Conservation (phyloP, 2,888 invertebrate genomes). For the Orthonychiurus folsomi region DNA sequence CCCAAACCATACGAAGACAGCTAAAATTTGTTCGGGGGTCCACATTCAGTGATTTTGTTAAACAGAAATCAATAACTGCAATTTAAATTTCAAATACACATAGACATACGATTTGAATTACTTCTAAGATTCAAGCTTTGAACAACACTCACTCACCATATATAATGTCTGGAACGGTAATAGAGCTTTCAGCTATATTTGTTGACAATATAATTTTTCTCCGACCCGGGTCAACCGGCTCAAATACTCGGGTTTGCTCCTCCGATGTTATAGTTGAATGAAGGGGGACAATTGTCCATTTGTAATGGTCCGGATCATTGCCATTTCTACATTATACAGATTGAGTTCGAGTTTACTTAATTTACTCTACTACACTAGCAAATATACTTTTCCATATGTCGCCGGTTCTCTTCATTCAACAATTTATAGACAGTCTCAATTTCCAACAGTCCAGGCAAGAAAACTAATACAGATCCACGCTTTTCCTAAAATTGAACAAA, state of each 20-base stretch:
- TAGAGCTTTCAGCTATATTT: slow-evolving; percentile 86
- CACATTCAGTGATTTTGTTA: slow-evolving; percentile 70
- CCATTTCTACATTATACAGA: slow-evolving; percentile 11
- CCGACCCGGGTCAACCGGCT: slow-evolving; percentile 51
- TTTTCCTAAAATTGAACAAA: slow-evolving; percentile 13
- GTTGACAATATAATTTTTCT: slow-evolving; percentile 82
- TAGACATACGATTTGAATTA: not conserved
- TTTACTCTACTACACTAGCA: too few relatives aligned
- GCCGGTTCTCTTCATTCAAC: slow-evolving; percentile 18
- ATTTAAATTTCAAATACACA: slow-evolving; percentile 27
- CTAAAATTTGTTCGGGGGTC: slow-evolving; percentile 70
- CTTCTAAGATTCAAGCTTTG: not conserved
- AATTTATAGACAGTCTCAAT: slow-evolving; percentile 24
- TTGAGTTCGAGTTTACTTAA: not conserved
- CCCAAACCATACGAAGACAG: slow-evolving; percentile 71
- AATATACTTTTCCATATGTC: slow-evolving; percentile 16
- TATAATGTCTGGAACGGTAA: slow-evolving; percentile 78
- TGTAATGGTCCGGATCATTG: slow-evolving; percentile 18
- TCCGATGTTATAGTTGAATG: slow-evolving; percentile 71
- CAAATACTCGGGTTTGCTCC: slow-evolving; percentile 60
- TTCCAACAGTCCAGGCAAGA: slow-evolving; percentile 79
- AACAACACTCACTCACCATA: slow-evolving; percentile 52
- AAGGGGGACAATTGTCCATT: slow-evolving; percentile 45
- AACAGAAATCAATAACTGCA: slow-evolving; percentile 85
- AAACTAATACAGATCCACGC: slow-evolving; percentile 67